Conservation (phyloP, 2,888 invertebrate species). For the Drosophila fulvimacula region DNA sequence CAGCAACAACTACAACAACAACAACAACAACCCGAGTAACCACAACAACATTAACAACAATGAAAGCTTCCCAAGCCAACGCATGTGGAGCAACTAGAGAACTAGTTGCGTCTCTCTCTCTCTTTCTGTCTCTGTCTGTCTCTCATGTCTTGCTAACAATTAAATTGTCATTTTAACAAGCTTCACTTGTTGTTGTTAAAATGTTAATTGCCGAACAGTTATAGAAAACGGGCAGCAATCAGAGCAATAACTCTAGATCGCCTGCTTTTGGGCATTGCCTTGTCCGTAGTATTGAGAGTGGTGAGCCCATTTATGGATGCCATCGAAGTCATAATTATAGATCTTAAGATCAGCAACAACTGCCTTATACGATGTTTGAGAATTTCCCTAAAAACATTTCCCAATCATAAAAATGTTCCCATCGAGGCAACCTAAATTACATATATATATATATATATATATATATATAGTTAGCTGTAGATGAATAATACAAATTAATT, state of each 20-base stretch:
- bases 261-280: slow-evolving; percentile 78
- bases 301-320: slow-evolving; percentile 46
- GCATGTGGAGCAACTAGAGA: slow-evolving; percentile 74
- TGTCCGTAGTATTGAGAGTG: slow-evolving; percentile 39
- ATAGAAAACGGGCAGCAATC: slow-evolving; percentile 76
- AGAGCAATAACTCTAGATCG: slow-evolving; percentile 62
- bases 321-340: slow-evolving; percentile 67
- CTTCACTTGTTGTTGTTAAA: slow-evolving; percentile 71
- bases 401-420: slow-evolving; percentile 4
- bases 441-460: not conserved
- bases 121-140: not conserved
- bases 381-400: slow-evolving; percentile 30
- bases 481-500: not conserved
- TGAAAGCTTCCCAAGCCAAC: slow-evolving; percentile 70
- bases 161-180: slow-evolving; percentile 84
- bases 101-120: slow-evolving; percentile 14
- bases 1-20: slow-evolving; percentile 27
- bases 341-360: slow-evolving; percentile 31
- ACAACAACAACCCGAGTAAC: slow-evolving; percentile 12
- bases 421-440: not conserved
- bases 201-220: slow-evolving; percentile 83
- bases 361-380: slow-evolving; percentile 16
- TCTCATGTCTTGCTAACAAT: slow-evolving; percentile 76
- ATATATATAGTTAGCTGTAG: not conserved
- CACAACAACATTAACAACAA: slow-evolving; percentile 45